These are phyloP conservation scores for Timema cristinae DNA, from an alignment of 2,888 invertebrate species.

Conservation along the genomic window DNA sequence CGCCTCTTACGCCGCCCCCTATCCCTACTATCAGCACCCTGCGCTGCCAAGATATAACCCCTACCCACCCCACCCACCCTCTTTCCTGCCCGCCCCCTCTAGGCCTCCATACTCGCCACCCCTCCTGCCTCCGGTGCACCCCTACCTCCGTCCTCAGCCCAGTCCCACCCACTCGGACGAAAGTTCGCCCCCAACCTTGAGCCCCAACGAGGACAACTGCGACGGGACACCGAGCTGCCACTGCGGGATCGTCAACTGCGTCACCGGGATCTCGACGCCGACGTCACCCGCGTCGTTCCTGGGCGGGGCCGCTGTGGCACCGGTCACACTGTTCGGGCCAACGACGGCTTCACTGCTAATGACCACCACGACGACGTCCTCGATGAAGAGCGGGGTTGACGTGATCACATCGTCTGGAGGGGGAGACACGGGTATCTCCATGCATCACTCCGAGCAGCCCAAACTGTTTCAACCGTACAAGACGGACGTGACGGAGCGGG, in stretches of 20 bases:
- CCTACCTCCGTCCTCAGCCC: conserved; percentile 21
- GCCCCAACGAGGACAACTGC: conserved; percentile 22
- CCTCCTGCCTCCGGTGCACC: conserved; percentile 20
- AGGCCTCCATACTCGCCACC: conserved; percentile 15
- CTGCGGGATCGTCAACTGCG: conserved; percentile 52
- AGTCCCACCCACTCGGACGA: conserved; percentile 14
- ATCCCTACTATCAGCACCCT: conserved; percentile 23
- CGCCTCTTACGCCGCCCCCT: conserved; percentile 17
- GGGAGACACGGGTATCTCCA: conserved; percentile 35
- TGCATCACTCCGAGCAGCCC: conserved; percentile 45
- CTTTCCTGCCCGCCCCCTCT: conserved; percentile 23
- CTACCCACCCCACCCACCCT: conserved; percentile 16
- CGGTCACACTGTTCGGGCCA: conserved; percentile 32
- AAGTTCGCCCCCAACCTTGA: conserved; percentile 17
- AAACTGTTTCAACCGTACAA: conserved; percentile 77
- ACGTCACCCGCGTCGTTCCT: conserved; percentile 31
- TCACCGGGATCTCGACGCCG: conserved; percentile 25
- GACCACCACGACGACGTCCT: conserved; percentile 40
- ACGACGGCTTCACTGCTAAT: conserved; percentile 32
- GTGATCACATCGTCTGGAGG: conserved; percentile 1
- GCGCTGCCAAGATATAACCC: conserved; percentile 16
- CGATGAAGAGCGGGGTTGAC: conserved; percentile 38
- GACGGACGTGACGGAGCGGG: conserved; percentile 43
- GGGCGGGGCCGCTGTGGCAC: conserved; percentile 35
- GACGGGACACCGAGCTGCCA: conserved; percentile 25